These are phyloP conservation scores for Odocoileus hemionus DNA, from an alignment of 2,113 vertebrate species.

Conservation along the genomic window DNA sequence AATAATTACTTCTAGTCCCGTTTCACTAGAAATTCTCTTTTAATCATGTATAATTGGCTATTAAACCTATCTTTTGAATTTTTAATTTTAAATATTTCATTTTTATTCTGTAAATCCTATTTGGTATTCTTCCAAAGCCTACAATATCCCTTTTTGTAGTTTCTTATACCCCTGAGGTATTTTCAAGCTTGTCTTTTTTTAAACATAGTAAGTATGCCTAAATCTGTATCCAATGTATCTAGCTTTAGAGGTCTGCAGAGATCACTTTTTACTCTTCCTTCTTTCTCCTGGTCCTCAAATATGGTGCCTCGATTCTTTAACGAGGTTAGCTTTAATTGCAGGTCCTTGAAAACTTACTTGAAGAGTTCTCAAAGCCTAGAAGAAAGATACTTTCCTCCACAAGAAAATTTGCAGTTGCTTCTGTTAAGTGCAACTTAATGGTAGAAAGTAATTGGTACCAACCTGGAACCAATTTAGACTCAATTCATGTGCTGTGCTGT, in stretches of 20 bases:
- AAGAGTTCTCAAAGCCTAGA: not conserved
- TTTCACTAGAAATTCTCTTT: not conserved
- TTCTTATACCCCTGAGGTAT: not conserved
- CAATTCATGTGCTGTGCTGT: not conserved
- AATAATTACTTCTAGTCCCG: not conserved
- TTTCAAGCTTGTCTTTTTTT: constrained; percentile 6
- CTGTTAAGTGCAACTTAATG: not conserved
- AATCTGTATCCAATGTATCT: not conserved
- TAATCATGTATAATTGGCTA: not conserved
- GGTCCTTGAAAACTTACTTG: not conserved
- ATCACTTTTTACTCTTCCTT: not conserved
- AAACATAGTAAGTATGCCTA: not conserved
- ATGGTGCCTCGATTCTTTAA: not conserved
- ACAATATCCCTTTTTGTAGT: not conserved
- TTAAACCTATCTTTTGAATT: not conserved
- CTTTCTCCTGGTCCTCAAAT: not conserved
- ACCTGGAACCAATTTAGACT: not conserved
- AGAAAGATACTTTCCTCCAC: not conserved
- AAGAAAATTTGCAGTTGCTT: not conserved
- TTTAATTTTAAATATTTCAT: not conserved
- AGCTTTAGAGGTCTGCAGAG: not conserved
- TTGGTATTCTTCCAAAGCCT: not conserved
- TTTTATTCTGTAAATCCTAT: constrained; percentile 2
- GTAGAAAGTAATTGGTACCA: not conserved
- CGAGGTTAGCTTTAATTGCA: not conserved